Conservation (phyloP, 2,113 vertebrate species). For the Plectropomus leopardus region DNA sequence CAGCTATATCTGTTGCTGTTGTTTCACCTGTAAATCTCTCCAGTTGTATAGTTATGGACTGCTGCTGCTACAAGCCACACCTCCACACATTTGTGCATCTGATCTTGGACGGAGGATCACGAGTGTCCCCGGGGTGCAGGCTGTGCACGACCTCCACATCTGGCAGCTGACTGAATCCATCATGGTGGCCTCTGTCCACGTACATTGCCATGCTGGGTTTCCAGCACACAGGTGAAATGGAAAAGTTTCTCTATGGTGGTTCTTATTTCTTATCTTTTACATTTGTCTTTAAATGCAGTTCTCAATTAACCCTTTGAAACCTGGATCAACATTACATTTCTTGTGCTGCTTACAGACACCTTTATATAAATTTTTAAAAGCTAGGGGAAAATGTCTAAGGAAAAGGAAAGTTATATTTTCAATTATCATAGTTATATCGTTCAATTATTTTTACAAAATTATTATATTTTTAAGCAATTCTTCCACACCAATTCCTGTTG, state of each 20-base stretch:
- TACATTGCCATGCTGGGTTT: conserved; percentile 74
- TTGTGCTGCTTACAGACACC: too few species aligned
- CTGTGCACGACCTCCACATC: conserved; percentile 85
- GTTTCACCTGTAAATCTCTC: conserved; percentile 8
- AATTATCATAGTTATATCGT: too few species aligned
- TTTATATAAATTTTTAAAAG: too few species aligned
- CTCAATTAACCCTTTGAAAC: too few species aligned
- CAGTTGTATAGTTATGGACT: conserved; percentile 75
- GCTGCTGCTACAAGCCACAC: conserved; percentile 82
- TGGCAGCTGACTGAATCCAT: conserved; percentile 80
- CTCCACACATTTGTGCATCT: conserved; percentile 65
- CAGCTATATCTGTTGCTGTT: not conserved
- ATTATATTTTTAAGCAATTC: too few species aligned
- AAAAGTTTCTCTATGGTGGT: not conserved
- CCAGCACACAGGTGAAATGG: conserved; percentile 62
- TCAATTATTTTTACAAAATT: too few species aligned
- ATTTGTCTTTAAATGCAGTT: too few species aligned
- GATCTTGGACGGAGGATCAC: conserved; percentile 72
- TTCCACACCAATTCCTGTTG: too few species aligned
- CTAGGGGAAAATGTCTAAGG: too few species aligned
- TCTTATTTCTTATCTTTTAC: too few species aligned
- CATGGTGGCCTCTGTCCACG: conserved; percentile 83
- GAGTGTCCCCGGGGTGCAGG: conserved; percentile 77
- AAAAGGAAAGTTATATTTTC: too few species aligned
- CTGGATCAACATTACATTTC: too few species aligned